Conservation (phyloP, 2,888 invertebrate genomes). For the Cryptocheilus praepositus region DNA sequence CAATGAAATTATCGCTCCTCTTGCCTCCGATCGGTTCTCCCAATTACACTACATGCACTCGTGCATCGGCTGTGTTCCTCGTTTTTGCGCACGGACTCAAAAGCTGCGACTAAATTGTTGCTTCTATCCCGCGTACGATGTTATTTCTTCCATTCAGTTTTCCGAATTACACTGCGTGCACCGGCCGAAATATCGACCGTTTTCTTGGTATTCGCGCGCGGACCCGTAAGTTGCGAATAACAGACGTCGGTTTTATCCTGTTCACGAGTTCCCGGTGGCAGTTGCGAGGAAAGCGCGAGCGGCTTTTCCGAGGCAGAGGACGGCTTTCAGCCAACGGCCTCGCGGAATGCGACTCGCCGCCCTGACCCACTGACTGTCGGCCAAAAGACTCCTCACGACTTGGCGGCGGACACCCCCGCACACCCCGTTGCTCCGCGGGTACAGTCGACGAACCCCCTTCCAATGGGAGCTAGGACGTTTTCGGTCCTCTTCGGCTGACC, state of each 20-base stretch:
- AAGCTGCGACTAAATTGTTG: conserved; percentile 16
- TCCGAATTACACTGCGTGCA: no score
- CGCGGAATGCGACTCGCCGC: conserved; percentile 71
- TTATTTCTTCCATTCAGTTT: no score
- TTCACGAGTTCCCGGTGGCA: background rate
- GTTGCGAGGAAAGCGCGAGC: background rate
- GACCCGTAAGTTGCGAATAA: conserved; percentile 11
- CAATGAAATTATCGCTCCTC: no score
- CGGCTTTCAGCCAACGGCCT: conserved; percentile 55
- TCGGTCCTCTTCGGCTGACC: background rate
- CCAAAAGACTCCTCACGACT: conserved; percentile 65
- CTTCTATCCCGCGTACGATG: no score
- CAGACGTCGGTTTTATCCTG: no score
- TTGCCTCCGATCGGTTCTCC: no score
- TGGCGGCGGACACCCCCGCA: conserved; percentile 30
- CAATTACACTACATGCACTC: no score
- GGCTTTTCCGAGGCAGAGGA: conserved; percentile 29
- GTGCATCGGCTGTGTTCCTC: no score
- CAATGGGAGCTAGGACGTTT: background rate
- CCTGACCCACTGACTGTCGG: conserved; percentile 74
- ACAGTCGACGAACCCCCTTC: background rate
- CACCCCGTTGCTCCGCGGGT: conserved; percentile 21
- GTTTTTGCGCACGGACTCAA: conserved; percentile 2
- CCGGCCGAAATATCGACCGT: conserved; percentile 19
- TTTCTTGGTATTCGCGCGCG: conserved; percentile 12